phyloP scores from a whole-genome alignment of 2,888 invertebrate genomes.

The Sycophila texana region DNA sequence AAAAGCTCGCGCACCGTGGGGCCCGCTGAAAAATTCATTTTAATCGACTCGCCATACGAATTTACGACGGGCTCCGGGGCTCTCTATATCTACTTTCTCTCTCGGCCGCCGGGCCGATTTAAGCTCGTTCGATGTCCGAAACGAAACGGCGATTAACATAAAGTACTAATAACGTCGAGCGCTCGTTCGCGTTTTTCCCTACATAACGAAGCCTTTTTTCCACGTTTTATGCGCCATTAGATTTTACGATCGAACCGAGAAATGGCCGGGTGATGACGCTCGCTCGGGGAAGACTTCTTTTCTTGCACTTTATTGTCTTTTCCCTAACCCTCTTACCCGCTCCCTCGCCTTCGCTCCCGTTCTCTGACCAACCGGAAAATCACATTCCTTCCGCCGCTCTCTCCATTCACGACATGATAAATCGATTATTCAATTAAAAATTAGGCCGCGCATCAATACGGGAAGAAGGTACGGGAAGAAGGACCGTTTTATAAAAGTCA shows the following conservation, averaged over 20 bases:
- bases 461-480: too few relatives aligned
- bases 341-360: not conserved
- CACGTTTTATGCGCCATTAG: conserved; percentile 73
- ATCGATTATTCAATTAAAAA: conserved; percentile 30
- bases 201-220: conserved; percentile 70
- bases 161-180: conserved; percentile 73
- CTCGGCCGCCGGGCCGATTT: conserved; percentile 68
- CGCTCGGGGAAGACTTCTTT: conserved; percentile 32
- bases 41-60: conserved; percentile 68
- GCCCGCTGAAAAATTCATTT: conserved; percentile 66
- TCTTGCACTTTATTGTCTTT: conserved; percentile 51
- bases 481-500: not conserved
- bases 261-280: conserved; percentile 58
- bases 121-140: conserved; percentile 70
- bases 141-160: conserved; percentile 73
- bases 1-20: conserved; percentile 12
- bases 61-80: conserved; percentile 67
- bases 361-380: conserved; percentile 28
- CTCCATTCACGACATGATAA: conserved; percentile 37
- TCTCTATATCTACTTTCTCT: conserved; percentile 49
- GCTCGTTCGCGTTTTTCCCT: conserved; percentile 67
- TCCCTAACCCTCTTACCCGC: conserved; percentile 29
- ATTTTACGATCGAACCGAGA: conserved; percentile 74
- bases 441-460: not conserved
- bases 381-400: conserved; percentile 34